Evolutionary conservation across 1,140 invertebrate genomes (phyloP).

Genomic region (Cylas formicarius): DNA sequence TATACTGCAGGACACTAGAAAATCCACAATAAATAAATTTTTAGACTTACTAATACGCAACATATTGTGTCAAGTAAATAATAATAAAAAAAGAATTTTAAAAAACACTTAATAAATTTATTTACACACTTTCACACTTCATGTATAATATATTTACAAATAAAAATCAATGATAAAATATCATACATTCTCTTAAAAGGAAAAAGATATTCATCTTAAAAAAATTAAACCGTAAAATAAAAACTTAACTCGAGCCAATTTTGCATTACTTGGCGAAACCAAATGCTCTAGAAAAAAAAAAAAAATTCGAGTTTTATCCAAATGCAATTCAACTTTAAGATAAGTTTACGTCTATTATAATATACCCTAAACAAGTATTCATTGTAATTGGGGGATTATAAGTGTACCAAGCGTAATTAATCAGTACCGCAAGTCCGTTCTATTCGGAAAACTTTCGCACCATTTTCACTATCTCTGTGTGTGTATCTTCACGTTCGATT

Average conservation of each 20-base stretch:
- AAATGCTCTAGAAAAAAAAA: slow-evolving; percentile 6
- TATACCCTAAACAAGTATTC: slow-evolving; percentile 12
- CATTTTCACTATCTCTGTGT: slow-evolving; percentile 8
- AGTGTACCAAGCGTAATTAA: slow-evolving; percentile 26
- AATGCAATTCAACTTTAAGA: slow-evolving; percentile 3
- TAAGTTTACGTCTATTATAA: slow-evolving; percentile 5
- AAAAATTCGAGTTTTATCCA: slow-evolving; percentile 10
- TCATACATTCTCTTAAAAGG: slow-evolving; percentile 12
- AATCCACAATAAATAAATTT: slow-evolving; percentile 31
- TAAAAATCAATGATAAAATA: slow-evolving; percentile 29
- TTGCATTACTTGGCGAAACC: background rate
- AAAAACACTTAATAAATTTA: slow-evolving; percentile 34
- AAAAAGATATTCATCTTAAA: slow-evolving; percentile 15
- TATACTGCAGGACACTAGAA: slow-evolving; percentile 14
- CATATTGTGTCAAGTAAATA: slow-evolving; percentile 30
- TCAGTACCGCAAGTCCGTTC: slow-evolving; percentile 17
- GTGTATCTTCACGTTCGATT: slow-evolving; percentile 24
- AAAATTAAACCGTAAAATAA: slow-evolving; percentile 11
- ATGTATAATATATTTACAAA: slow-evolving; percentile 31
- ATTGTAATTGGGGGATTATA: slow-evolving; percentile 15
- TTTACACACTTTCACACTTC: slow-evolving; percentile 37
- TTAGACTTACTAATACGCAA: slow-evolving; percentile 30
- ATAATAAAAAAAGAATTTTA: slow-evolving; percentile 28
- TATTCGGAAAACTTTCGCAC: slow-evolving; percentile 10
- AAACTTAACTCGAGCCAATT: background rate